These are phyloP conservation scores for Magallana angulata DNA, from an alignment of 1,140 invertebrate genomes.

Conservation along the genomic window DNA sequence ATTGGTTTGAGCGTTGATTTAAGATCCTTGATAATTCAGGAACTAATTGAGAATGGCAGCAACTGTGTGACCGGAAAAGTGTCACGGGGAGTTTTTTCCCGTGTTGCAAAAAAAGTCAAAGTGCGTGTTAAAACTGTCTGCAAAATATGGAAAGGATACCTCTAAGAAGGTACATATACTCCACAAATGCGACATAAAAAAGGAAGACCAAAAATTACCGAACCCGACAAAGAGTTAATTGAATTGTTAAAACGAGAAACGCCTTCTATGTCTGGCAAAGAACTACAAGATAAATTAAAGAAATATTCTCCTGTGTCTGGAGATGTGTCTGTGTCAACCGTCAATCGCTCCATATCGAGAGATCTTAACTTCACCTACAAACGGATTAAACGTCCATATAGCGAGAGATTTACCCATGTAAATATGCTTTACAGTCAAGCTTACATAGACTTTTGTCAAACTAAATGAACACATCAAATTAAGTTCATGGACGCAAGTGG, in stretches of 20 bases:
- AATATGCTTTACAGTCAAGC: slow-evolving; percentile 40
- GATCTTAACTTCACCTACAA: slow-evolving; percentile 23
- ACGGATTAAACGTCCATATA: neutral
- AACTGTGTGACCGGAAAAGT: neutral
- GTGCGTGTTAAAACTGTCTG: neutral
- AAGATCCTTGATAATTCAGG: slow-evolving; percentile 2
- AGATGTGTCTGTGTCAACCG: neutral
- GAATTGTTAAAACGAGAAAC: slow-evolving; percentile 11
- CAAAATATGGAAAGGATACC: neutral
- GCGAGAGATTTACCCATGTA: neutral
- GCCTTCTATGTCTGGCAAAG: slow-evolving; percentile 13
- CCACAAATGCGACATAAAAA: neutral
- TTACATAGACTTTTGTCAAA: slow-evolving; percentile 32
- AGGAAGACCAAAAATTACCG: slow-evolving; percentile 28
- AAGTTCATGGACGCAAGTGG: slow-evolving; percentile 42
- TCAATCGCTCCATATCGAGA: neutral
- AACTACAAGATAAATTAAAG: slow-evolving; percentile 15
- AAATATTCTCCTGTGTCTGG: neutral
- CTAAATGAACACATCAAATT: slow-evolving; percentile 38
- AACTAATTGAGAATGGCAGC: neutral
- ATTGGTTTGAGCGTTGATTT: neutral
- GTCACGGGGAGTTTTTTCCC: neutral
- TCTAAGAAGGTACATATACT: neutral
- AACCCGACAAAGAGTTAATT: slow-evolving; percentile 21
- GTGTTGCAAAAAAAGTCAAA: neutral